A percentile compares a stretch with the other conserved stretches of the same genome.
Evolutionary conservation across 2,113 vertebrate species (phyloP).

Genomic region (Muscicapa adusta): DNA sequence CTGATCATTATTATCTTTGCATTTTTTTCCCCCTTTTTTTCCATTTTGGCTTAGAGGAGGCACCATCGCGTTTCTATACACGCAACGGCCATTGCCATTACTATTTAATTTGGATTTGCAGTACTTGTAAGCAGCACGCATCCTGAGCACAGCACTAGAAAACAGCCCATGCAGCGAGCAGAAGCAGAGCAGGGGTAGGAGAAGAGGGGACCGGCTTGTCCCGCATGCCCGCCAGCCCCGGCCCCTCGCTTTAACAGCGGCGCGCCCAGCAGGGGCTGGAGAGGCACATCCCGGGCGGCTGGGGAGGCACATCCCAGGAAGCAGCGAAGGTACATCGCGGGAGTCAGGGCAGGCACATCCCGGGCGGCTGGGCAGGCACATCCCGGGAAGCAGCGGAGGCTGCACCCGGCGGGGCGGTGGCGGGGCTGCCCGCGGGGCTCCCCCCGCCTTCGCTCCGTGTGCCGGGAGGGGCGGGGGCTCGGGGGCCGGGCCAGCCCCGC

Average conservation of each 20-base stretch:
- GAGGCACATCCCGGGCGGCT: not conserved
- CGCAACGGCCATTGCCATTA: fast-evolving
- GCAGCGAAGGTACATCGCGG: too few species aligned
- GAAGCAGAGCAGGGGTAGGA: fast-evolving
- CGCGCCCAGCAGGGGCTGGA: too few species aligned
- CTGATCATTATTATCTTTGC: not conserved
- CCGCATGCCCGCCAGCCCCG: fast-evolving
- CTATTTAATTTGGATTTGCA: not conserved
- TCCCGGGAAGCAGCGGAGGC: fast-evolving
- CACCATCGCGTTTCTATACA: not conserved
- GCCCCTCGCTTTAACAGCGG: too few species aligned
- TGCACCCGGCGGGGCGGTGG: fast-evolving
- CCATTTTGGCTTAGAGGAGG: not conserved
- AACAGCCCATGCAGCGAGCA: not conserved
- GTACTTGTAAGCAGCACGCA: fast-evolving
- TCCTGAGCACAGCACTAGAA: fast-evolving
- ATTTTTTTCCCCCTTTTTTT: too few species aligned
- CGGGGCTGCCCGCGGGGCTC: not conserved
- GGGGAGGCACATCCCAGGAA: fast-evolving
- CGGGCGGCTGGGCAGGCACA: fast-evolving
- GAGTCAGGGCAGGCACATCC: fast-evolving
- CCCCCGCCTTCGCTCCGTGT: not conserved
- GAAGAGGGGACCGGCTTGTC: fast-evolving
- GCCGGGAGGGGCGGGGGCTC: not conserved
- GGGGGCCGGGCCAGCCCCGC: not conserved